phyloP scores from a whole-genome alignment of 2,113 vertebrate genomes.

The Myotis lucifugus region DNA sequence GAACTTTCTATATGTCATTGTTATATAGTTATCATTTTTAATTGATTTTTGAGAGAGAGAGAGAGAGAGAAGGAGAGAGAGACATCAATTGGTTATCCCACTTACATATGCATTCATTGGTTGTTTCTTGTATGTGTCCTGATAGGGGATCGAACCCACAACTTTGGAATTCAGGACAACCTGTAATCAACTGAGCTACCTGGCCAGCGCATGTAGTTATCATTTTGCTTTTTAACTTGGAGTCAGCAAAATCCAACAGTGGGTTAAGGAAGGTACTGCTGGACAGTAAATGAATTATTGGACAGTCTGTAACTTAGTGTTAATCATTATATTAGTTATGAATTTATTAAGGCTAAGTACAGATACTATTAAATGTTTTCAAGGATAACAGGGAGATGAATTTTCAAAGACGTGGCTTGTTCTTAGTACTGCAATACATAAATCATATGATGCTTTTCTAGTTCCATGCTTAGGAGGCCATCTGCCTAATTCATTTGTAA shows the following conservation, averaged over 20 bases:
- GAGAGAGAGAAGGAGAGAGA: no score
- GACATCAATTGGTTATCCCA: no score
- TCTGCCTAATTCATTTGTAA: not conserved
- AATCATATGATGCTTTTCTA: not conserved
- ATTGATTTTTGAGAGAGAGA: no score
- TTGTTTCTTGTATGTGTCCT: no score
- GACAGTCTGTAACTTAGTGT: not conserved
- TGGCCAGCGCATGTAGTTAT: not conserved
- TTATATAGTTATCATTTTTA: not conserved
- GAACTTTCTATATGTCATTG: not conserved
- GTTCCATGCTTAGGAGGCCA: not conserved
- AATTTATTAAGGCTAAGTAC: not conserved
- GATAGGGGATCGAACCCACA: no score
- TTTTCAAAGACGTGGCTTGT: not conserved
- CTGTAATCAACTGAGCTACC: no score
- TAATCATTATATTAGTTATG: constrained; percentile 14
- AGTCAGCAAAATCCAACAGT: not conserved
- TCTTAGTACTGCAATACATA: not conserved
- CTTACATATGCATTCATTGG: no score
- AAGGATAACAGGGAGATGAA: not conserved
- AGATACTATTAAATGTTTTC: constrained; percentile 16
- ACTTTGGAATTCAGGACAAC: no score
- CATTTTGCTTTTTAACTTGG: not conserved
- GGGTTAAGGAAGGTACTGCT: not conserved
- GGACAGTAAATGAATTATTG: not conserved